Evolutionary conservation across 2,888 invertebrate genomes (phyloP), one percentile per base, ranked within the genome.

Genomic region (Ligdia adustata): DNA sequence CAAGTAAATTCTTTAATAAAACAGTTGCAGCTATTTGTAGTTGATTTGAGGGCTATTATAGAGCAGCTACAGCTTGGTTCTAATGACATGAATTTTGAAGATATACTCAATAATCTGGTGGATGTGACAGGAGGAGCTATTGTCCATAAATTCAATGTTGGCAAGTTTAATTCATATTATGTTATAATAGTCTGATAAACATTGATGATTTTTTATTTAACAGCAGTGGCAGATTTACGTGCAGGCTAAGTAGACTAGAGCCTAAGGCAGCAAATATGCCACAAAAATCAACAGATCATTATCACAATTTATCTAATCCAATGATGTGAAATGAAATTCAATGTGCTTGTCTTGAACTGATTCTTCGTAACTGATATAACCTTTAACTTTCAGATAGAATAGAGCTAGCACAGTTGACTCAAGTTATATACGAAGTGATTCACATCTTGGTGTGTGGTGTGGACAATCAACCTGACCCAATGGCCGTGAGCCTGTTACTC

Each of bases 1-100:
- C 82, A 87, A 64, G 78, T 89, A 0, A 89, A 89, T 47, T 67
- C 54, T 9, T 61, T 79, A 2, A 77, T 87, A 32, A 75, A 63
- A 39, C 73, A 75, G 34, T 58, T 89, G 2, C 66, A 67, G 12
- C 45, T 60, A 1, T 86, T 80, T 79, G 83, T 81, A 0, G 16
- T 51, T 14, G 82, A 85, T 45, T 56, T 89, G 20, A 75, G 60
- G 52, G 52, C 53, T 24, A 71, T 86, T 11, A 64, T 82, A 34
- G 57, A 71, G 35, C 63, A 64, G 7, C 63, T 89, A 16, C 74
- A 81, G 40, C 67, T 89, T 4, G 75, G 52, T 6, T 76, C 80
- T 1, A 62, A 7, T 44, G 83, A 88, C 46, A 82, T 87, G 74
- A 83, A 89, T 58, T 85, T 84, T 73, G 89, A 90, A 52, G 89